phyloP scores from a whole-genome alignment of 1,140 invertebrate species.

The Camponotus vicinus region DNA sequence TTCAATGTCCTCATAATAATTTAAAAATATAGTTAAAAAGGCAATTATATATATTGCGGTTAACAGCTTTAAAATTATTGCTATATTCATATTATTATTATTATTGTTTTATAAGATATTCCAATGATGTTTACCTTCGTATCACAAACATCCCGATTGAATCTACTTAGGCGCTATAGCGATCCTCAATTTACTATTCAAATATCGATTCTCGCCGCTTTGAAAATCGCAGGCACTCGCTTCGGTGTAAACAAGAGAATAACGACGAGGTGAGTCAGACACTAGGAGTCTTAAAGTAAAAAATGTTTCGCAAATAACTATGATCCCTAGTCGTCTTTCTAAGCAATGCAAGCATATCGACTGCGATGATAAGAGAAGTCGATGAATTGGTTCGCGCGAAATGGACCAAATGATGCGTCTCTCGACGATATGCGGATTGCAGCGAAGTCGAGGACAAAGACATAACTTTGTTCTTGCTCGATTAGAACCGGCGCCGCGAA shows the following conservation, averaged over 20 bases:
- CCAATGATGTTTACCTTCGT: conserved; percentile 1
- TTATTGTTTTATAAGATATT: background rate
- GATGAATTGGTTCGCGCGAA: conserved; percentile 2
- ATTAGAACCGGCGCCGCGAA: conserved; percentile 58
- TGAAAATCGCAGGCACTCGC: conserved; percentile 30
- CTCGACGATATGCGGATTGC: background rate
- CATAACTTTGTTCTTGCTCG: conserved; percentile 51
- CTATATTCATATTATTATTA: background rate
- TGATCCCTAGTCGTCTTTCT: background rate
- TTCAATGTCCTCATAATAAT: background rate
- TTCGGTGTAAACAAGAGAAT: conserved; percentile 50
- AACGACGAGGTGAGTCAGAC: conserved; percentile 32
- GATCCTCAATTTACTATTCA: conserved; percentile 49
- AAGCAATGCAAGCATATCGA: background rate
- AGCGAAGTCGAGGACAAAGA: background rate
- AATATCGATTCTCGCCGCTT: conserved; percentile 25
- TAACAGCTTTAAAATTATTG: background rate
- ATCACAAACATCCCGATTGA: conserved; percentile 3
- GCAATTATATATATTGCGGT: background rate
- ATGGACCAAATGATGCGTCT: conserved; percentile 13
- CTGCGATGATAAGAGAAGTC: background rate
- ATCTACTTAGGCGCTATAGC: conserved; percentile 2
- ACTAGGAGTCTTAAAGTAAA: background rate
- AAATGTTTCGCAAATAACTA: background rate
- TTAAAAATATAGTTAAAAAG: background rate